Evolutionary conservation across 2,888 invertebrate species (phyloP).

Genomic region (Lordiphosa fenestrarum): DNA sequence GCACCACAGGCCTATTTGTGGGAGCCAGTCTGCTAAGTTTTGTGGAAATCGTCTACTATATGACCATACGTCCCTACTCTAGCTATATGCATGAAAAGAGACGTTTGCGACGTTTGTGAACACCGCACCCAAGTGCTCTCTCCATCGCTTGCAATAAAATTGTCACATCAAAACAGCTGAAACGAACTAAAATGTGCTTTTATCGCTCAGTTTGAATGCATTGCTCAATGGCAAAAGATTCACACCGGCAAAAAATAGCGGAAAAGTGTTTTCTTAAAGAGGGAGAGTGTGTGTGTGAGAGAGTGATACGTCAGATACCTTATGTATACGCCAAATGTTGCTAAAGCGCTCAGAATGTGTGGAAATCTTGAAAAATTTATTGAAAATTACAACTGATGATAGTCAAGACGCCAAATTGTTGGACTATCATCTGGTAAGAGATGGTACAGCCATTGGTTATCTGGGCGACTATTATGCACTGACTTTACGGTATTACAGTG

Average conservation of each 20-base stretch:
- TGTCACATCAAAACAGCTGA: constrained; percentile 7
- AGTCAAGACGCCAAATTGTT: constrained; percentile 22
- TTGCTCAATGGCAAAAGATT: constrained; percentile 32
- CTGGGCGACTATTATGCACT: constrained; percentile 75
- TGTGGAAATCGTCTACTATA: constrained; percentile 84
- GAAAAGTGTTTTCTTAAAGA: constrained; percentile 20
- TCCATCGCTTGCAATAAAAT: constrained; percentile 2
- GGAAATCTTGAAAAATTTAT: constrained; percentile 48
- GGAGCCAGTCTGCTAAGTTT: constrained; percentile 86
- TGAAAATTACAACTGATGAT: constrained; percentile 10
- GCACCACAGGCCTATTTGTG: constrained; percentile 84
- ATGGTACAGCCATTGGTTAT: constrained; percentile 59
- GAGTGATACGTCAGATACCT: constrained; percentile 28
- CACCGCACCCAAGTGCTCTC: constrained; percentile 1
- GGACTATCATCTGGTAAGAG: constrained; percentile 38
- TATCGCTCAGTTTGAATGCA: constrained; percentile 43
- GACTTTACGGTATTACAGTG: constrained; percentile 39
- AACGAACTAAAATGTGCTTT: constrained; percentile 32
- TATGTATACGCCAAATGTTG: constrained; percentile 50
- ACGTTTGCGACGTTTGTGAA: constrained; percentile 28
- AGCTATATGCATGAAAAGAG: constrained; percentile 62
- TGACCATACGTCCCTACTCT: constrained; percentile 80
- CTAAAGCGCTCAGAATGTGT: constrained; percentile 55
- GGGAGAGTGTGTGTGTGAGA: constrained; percentile 7
- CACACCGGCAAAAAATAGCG: constrained; percentile 30